A percentile compares a stretch with the other conserved stretches of the same genome.
phyloP scores from a whole-genome alignment of 2,113 vertebrate species.

The Sander vitreus region DNA sequence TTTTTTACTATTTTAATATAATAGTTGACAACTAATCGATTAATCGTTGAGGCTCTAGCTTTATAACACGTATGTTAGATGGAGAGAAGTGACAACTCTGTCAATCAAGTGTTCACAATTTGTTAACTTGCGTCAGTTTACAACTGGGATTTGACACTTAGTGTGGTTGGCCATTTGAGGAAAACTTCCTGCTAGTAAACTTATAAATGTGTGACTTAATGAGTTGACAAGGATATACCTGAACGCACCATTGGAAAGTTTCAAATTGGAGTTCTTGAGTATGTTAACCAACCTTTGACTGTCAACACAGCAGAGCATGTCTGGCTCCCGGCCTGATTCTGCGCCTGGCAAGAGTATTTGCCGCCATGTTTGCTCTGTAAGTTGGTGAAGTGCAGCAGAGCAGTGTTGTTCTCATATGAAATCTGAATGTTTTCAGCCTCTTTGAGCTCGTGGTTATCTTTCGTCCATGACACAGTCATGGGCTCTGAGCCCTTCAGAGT shows the following conservation, averaged over 20 bases:
- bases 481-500: conserved; percentile 93
- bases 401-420: conserved; percentile 89
- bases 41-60: no score
- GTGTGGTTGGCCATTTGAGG: background rate
- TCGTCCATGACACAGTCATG: conserved; percentile 92
- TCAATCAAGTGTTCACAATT: background rate
- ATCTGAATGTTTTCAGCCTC: conserved; percentile 92
- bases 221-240: conserved; percentile 15
- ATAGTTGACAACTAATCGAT: no score
- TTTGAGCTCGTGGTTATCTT: conserved; percentile 94
- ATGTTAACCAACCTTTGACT: conserved; percentile 94
- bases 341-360: conserved; percentile 96
- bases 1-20: no score
- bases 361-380: conserved; percentile 91
- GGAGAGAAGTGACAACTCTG: background rate
- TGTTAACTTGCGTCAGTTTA: background rate
- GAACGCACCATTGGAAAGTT: background rate
- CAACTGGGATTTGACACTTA: background rate
- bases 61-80: no score
- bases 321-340: conserved; percentile 96
- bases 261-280: background rate
- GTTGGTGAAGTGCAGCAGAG: conserved; percentile 89
- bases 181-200: background rate
- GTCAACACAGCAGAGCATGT: conserved; percentile 91
- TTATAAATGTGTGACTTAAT: background rate